Evolutionary conservation across 2,797 vertebrate genomes (phyloP), one percentile per base, ranked within the genome.

Genomic region (Gymnothorax reevesii): DNA sequence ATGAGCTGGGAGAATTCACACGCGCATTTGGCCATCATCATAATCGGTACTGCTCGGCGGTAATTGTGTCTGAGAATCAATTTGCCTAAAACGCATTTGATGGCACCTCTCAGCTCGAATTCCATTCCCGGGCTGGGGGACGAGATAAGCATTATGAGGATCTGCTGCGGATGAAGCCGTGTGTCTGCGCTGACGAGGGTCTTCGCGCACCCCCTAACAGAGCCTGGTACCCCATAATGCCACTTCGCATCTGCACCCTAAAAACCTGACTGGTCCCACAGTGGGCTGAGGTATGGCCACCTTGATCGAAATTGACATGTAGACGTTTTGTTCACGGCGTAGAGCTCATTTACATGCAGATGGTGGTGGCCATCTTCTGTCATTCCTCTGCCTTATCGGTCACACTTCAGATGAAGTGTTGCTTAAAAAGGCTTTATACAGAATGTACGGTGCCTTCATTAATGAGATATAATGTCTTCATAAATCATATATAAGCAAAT

Each of bases 51-150:
- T 85, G 84, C 92, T 84, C 83, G 66, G 77, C 87, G 86, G 80
- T 89, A 91, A 92, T 90, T 91, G 86, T 84, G 92, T 88, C 88
- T 90, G 86, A 89, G 87, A 82, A 88, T 88, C 83, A 87, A 88
- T 89, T 89, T 84, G 64, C 84, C 87, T 85, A 80, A 89, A 87
- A 87, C 83, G 84, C 85, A 42, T 83, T 86, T 83, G 75, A 86
- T 89, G 85, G 87, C 86, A 84, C 60, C 66, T 52, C 85, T 89
- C 84, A 89, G 86, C 88, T 90, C 84, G 73, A 52, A 57, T 80
- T 77, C 62, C 60, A 82, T 64, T 77, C 3, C 13, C 62, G 42
- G 66, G 57, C 64, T 12, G 33, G 25, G 33, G 82, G 60, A 83
- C 71, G 83, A 73, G 66, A 84, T 55, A 54, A 86, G 64, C 87